Evolutionary conservation across 1,140 invertebrate species (phyloP), one percentile per base, ranked within the genome.

Genomic region (Drosophila burlai): DNA sequence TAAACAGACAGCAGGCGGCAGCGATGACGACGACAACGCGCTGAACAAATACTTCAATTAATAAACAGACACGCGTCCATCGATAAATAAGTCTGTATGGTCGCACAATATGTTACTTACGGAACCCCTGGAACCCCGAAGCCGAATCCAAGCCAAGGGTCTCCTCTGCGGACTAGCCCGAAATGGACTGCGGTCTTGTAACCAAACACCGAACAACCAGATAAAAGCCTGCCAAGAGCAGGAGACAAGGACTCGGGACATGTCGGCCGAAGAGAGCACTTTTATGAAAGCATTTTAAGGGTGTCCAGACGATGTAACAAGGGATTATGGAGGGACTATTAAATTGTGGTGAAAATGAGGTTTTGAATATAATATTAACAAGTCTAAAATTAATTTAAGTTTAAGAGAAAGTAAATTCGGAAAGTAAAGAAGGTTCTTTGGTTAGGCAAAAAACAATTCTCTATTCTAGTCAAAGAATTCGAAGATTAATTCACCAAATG

Each of bases 61-160:
- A 89, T 89, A 89, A 89, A 89, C 78, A 85, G 85, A 85, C 85
- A 89, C 85, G 85, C 85, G 85, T 80, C 85, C 85, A 90, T 89
- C 85, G 78, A 89, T 89, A 89, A 90, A 90, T 90, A 84, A 64
- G 67, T 71, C 52, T 71, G 67, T 76, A 60, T 76, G 73, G 63
- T 76, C 38, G 68, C 67, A 61, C 62, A 76, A 76, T 76, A 54
- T 67, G 73, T 76, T 76, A 54, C 60, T 67, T 76, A 50, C 60
- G 16, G 36, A 38, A 38, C n/a, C 52, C 26, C 54, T n/a, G 8
- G 11, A 21, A 52, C 18, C 38, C 54, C 29, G 6, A n/a, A 49
- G n/a, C 9, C 47, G 16, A 63, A n/a, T 1, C 40, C 36, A 13
- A 50, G 36, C 26, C 61, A 52, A 31, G 67, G 71, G 52, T 72